A percentile compares a stretch with the other conserved stretches of the same genome.
Evolutionary conservation across 2,113 vertebrate genomes (phyloP).

Genomic region (Martes martes): DNA sequence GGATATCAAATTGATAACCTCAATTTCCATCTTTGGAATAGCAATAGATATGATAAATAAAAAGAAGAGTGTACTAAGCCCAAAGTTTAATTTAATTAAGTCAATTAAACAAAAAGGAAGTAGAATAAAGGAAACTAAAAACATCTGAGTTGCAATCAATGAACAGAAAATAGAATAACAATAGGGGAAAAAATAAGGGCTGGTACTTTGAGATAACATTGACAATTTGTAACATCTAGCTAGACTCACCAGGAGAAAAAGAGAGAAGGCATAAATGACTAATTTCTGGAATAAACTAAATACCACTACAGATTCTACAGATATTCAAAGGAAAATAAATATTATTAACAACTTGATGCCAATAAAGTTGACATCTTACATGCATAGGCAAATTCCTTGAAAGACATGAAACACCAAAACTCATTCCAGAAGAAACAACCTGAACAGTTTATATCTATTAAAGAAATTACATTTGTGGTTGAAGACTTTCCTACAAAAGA

Average conservation of each 20-base stretch:
- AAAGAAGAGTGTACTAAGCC: neutral
- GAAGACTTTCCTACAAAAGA: neutral
- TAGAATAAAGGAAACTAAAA: neutral
- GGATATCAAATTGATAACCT: neutral
- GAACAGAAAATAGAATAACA: neutral
- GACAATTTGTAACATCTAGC: neutral
- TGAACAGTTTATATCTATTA: neutral
- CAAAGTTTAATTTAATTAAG: neutral
- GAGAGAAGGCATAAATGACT: neutral
- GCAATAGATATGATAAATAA: neutral
- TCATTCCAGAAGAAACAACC: neutral
- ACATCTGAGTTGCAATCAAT: neutral
- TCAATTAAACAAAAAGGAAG: neutral
- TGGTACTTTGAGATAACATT: neutral
- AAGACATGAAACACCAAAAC: neutral
- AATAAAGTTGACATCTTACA: neutral
- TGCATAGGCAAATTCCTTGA: neutral
- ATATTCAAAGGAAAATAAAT: neutral
- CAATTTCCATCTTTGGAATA: neutral
- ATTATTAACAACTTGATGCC: neutral
- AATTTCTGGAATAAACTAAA: neutral
- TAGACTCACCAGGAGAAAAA: neutral
- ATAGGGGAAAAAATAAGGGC: neutral
- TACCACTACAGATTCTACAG: neutral
- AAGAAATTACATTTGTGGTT: neutral